Conservation (phyloP, 1,140 invertebrate species). For the Araneus ventricosus region DNA sequence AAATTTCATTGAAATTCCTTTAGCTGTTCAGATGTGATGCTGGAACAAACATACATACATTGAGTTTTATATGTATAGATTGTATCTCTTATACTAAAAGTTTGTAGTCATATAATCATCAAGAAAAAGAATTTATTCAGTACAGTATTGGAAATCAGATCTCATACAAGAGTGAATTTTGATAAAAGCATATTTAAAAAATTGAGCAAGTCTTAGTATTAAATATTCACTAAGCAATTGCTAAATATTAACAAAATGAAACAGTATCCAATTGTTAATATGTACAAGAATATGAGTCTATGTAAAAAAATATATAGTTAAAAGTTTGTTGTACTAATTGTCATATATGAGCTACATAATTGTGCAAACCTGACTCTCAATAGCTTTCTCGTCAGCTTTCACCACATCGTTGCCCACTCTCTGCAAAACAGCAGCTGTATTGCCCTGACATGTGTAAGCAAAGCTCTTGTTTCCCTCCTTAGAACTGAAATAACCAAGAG, state of each 20-base stretch:
- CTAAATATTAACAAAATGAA: too few species aligned
- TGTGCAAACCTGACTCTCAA: constrained; percentile 77
- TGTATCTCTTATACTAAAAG: too few species aligned
- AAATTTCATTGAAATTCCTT: too few species aligned
- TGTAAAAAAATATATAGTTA: not conserved
- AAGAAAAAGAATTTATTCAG: too few species aligned
- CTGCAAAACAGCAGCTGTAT: constrained; percentile 80
- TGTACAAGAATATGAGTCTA: not conserved
- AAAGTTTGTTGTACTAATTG: not conserved
- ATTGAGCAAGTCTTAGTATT: not conserved
- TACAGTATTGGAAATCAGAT: too few species aligned
- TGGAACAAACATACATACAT: too few species aligned
- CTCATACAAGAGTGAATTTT: too few species aligned
- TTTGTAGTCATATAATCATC: too few species aligned
- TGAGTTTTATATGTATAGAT: too few species aligned
- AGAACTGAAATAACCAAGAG: constrained; percentile 78
- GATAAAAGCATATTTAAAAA: not conserved
- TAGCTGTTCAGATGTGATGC: too few species aligned
- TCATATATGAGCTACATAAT: constrained; percentile 48
- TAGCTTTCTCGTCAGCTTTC: constrained; percentile 77
- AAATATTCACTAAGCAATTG: not conserved
- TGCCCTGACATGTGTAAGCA: constrained; percentile 81
- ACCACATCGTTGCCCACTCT: constrained; percentile 73
- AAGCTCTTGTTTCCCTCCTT: constrained; percentile 80
- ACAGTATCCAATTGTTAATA: not conserved